A percentile compares a stretch with the other conserved stretches of the same genome.
Evolutionary conservation across 2,888 invertebrate species (phyloP).

Genomic region (Nectonema munidae): DNA sequence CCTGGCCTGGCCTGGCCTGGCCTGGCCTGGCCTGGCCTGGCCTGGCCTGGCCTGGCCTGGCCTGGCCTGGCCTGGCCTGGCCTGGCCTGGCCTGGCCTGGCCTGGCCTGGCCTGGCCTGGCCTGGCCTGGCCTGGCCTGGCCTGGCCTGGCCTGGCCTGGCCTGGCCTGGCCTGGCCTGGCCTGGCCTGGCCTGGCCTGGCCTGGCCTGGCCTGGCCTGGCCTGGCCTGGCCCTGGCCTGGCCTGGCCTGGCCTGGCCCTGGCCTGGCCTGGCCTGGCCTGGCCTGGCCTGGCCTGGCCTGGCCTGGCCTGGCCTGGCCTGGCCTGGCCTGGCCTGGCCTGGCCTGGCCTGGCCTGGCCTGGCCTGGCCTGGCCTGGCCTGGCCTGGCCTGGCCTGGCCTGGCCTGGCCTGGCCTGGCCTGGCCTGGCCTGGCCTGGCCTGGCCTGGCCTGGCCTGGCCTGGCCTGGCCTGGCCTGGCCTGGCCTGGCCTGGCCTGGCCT

Average conservation of each 20-base stretch:
- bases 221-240: too few species aligned
- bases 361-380: conserved; percentile 5
- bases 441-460: conserved; percentile 12
- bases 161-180: conserved; percentile 13
- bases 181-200: conserved; percentile 12
- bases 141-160: conserved; percentile 15
- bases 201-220: conserved; percentile 12
- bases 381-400: conserved; percentile 1
- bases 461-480: conserved; percentile 14
- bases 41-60: too few species aligned
- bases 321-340: conserved; percentile 5
- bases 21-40: conserved; percentile 5
- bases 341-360: conserved; percentile 5
- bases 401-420: neutral
- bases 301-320: conserved; percentile 1
- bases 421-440: conserved; percentile 5
- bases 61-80: conserved; percentile 12
- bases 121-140: conserved; percentile 13
- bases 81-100: conserved; percentile 1
- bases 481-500: conserved; percentile 6
- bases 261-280: conserved; percentile 7
- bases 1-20: conserved; percentile 15
- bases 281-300: neutral
- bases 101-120: too few species aligned
- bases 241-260: too few species aligned